phyloP scores from a whole-genome alignment of 2,888 invertebrate species.

The Philhelius pedissequus region DNA sequence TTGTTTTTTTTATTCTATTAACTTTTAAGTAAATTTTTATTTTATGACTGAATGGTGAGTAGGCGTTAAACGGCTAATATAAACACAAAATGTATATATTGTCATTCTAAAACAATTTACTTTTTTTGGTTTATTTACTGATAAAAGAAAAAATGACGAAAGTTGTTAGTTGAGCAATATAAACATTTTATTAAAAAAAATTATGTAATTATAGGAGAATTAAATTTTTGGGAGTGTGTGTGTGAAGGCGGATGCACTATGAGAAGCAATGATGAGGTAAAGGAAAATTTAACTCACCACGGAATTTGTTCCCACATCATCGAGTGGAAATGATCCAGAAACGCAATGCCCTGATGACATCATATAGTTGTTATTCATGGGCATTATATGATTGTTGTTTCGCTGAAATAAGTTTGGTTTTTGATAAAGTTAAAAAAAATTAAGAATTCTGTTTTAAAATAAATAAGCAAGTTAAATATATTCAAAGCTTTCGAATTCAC shows the following conservation, averaged over 20 bases:
- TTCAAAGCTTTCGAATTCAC: too few species aligned
- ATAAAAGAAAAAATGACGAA: neutral
- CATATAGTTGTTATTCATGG: slow-evolving; percentile 59
- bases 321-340: slow-evolving; percentile 65
- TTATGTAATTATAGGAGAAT: neutral
- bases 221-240: neutral
- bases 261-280: neutral
- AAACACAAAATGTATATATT: neutral
- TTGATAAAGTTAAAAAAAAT: neutral
- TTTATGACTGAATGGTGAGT: neutral
- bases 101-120: neutral
- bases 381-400: slow-evolving; percentile 64
- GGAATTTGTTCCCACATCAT: slow-evolving; percentile 62
- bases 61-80: neutral
- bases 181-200: neutral
- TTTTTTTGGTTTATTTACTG: neutral
- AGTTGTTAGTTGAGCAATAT: neutral
- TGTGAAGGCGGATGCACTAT: neutral
- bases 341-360: slow-evolving; percentile 65
- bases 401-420: slow-evolving; percentile 49
- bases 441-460: neutral
- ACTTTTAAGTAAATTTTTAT: neutral
- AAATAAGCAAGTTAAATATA: neutral
- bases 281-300: slow-evolving; percentile 43
- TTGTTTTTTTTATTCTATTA: neutral